phyloP scores from a whole-genome alignment of 1,140 invertebrate genomes.

The Drosophila eugracilis region DNA sequence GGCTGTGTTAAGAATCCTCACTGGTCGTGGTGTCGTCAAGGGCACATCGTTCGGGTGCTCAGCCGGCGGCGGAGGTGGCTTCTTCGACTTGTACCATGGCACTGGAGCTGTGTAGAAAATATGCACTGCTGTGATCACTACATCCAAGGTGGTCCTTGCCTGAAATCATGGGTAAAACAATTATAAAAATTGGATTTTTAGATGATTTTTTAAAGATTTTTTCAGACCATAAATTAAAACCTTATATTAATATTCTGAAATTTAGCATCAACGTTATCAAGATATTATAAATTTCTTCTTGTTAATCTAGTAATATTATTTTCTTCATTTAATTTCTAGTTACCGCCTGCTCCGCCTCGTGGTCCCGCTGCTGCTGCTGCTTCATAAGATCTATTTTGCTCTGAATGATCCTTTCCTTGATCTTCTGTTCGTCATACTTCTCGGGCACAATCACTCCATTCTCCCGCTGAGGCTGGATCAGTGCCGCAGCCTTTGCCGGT shows the following conservation, averaged over 20 bases:
- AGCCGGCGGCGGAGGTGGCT: conserved; percentile 46
- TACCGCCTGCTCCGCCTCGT: conserved; percentile 56
- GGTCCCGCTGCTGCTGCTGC: conserved; percentile 64
- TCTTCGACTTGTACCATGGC: conserved; percentile 80
- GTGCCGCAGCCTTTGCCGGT: conserved; percentile 20
- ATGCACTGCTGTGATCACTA: conserved; percentile 68
- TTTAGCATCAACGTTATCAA: no score
- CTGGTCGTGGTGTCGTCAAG: conserved; percentile 54
- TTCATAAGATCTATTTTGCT: conserved; percentile 75
- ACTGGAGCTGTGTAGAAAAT: conserved; percentile 82
- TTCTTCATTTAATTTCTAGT: no score
- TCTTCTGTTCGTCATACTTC: conserved; percentile 82
- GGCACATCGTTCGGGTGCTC: conserved; percentile 71
- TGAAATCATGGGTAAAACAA: neutral
- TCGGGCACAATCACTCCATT: conserved; percentile 79
- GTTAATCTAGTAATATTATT: no score
- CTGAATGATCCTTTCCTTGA: conserved; percentile 78
- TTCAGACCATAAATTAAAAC: no score
- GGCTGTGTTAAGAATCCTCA: conserved; percentile 72
- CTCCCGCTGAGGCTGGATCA: conserved; percentile 64
- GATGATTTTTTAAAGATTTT: no score
- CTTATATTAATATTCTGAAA: no score
- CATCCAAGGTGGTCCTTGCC: conserved; percentile 55
- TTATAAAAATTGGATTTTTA: no score
- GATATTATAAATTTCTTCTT: no score